Base-by-base conservation (phyloP, 2,888 invertebrate species). In the Pristionchus fissidentatus region DNA sequence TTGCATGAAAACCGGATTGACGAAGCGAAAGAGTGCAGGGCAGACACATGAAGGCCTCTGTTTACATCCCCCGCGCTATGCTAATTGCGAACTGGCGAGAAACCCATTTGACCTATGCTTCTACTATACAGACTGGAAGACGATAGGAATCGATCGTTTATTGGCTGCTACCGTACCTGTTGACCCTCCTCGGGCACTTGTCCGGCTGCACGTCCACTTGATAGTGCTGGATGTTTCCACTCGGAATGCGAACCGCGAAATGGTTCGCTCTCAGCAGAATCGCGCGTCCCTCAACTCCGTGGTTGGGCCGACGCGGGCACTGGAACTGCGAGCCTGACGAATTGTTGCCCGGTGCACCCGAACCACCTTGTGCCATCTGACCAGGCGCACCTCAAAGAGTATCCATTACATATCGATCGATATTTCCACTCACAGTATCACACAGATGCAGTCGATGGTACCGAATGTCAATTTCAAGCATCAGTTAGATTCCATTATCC, bases 181-280 rank as follows among this genome's bases (percentile, higher is more conserved):
- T 94, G 89, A 97, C 97, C 94, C 99, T 97, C 90, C 99, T 95
- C 80, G 99, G 99, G 94, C 99, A 99, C 94, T 99, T 99, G 93
- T 99, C 99, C 60, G 99, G 99, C 92, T 97, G 97, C 93, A 99
- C 98, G 93, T 96, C 97, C 89, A 99, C 96, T 93, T 98, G 97
- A 93, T 99, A 99, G 93, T 99, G 99, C 94, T 99, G 98, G 83
- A 99, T 97, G 94, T 95, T 97, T 84, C 98, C 97, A 92, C 98
- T 95, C 35, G 99, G 99, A 96, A 99, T 98, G 79, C 97, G 95
- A 93, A 99, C 91, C 95, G 98, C 97, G 94, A 99, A 99, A 94
- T 99, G 99, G 94, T 99, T 99, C 88, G 99, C 99, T 90, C 98
- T 95, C 89, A 99, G 95, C 92, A 96, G 95, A 90, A 99, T 99